A percentile compares a stretch with the other conserved stretches of the same genome.
Evolutionary conservation across 2,113 vertebrate species (phyloP).

Genomic region (Cololabis saira): DNA sequence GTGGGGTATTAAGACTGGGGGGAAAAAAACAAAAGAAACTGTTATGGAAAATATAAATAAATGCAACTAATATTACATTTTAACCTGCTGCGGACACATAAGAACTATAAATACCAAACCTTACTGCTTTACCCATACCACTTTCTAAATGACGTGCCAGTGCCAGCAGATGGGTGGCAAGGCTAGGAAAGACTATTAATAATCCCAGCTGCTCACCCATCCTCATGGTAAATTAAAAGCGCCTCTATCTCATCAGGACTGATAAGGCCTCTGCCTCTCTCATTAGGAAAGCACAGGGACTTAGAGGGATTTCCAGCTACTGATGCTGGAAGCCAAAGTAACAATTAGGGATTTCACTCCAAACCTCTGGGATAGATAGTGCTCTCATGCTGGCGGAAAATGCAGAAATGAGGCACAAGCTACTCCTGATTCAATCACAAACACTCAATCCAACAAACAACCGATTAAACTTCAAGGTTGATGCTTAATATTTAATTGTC

Average conservation of each 20-base stretch:
- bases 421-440: slow-evolving; percentile 42
- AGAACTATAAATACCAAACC: slow-evolving; percentile 19
- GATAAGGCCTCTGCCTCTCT: slow-evolving; percentile 73
- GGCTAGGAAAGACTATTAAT: slow-evolving; percentile 72
- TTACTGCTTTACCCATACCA: slow-evolving; percentile 47
- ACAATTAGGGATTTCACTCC: slow-evolving; percentile 75
- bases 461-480: slow-evolving; percentile 37
- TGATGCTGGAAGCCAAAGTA: slow-evolving; percentile 66
- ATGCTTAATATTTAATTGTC: slow-evolving; percentile 45
- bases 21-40: slow-evolving; percentile 27
- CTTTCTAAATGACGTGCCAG: slow-evolving; percentile 66
- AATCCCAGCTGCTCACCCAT: slow-evolving; percentile 75
- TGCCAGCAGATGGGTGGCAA: slow-evolving; percentile 63
- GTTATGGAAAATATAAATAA: slow-evolving; percentile 2
- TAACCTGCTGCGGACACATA: slow-evolving; percentile 13
- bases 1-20: slow-evolving; percentile 86
- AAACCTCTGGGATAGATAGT: slow-evolving; percentile 56
- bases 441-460: slow-evolving; percentile 32
- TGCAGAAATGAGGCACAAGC: slow-evolving; percentile 33
- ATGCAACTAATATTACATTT: slow-evolving; percentile 17
- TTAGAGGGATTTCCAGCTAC: slow-evolving; percentile 74
- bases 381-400: slow-evolving; percentile 47
- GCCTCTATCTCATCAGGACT: slow-evolving; percentile 74
- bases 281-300: slow-evolving; percentile 75
- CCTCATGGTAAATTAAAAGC: slow-evolving; percentile 77